phyloP scores from a whole-genome alignment of 92 coral and sea anemone species.

The Anthopleura xanthogrammica region DNA sequence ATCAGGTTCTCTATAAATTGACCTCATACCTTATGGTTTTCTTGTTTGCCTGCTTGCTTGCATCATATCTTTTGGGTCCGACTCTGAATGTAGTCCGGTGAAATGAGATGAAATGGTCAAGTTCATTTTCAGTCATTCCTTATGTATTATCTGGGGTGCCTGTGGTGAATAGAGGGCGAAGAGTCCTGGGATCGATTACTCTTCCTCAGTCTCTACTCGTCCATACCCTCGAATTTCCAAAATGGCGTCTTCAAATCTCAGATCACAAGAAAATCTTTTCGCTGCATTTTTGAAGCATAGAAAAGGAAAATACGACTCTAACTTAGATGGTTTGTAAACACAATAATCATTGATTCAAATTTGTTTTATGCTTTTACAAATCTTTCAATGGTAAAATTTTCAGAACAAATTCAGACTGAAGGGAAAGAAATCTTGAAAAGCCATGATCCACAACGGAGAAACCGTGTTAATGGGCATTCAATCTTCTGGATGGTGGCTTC shows the following conservation, averaged over 20 bases:
- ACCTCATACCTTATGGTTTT: too few relatives aligned
- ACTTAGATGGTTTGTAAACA: slow-evolving; percentile 53
- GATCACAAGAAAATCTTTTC: slow-evolving; percentile 52
- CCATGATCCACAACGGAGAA: slow-evolving; percentile 70
- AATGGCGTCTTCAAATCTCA: slow-evolving; percentile 19
- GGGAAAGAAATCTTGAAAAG: slow-evolving; percentile 79
- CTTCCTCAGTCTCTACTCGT: too few relatives aligned
- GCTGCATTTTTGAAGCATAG: slow-evolving; percentile 73
- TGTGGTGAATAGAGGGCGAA: neutral
- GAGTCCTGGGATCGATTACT: neutral
- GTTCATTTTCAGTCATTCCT: neutral
- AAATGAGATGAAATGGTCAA: too few relatives aligned
- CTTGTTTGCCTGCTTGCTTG: too few relatives aligned
- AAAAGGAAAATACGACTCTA: slow-evolving; percentile 58
- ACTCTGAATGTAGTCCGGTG: too few relatives aligned
- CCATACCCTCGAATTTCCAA: neutral
- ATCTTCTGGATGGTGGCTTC: slow-evolving; percentile 99
- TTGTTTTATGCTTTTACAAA: neutral
- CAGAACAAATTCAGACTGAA: slow-evolving; percentile 69
- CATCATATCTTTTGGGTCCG: too few relatives aligned
- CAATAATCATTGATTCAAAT: neutral
- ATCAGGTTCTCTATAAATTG: too few relatives aligned
- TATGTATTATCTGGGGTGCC: neutral
- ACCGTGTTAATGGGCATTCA: slow-evolving; percentile 81
- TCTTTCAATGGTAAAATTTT: neutral